phyloP scores from a whole-genome alignment of 23 tunicate genomes.

The Oikopleura albicans region DNA sequence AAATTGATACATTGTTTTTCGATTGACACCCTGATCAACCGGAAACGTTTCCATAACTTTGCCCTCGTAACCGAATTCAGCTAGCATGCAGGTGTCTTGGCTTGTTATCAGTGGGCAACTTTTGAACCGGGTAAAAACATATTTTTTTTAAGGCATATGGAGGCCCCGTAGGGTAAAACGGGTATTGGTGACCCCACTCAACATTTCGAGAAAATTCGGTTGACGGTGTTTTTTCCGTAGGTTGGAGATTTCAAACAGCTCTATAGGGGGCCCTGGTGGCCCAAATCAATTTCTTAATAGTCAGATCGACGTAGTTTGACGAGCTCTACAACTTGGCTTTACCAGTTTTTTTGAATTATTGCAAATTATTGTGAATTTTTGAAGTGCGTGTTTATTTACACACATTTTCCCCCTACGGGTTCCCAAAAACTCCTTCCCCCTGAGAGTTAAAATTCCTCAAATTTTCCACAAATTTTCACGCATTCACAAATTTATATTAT shows the following conservation, averaged over 20 bases:
- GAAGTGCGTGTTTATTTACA: no score
- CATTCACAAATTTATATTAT: neutral
- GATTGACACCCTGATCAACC: constrained; percentile 58
- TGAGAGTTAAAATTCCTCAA: neutral
- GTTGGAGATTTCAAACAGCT: no score
- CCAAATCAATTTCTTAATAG: constrained; percentile 46
- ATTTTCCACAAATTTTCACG: constrained; percentile 20
- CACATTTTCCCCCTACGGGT: no score
- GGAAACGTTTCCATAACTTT: constrained; percentile 72
- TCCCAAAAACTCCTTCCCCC: no score
- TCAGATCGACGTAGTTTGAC: constrained; percentile 20
- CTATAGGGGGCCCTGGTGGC: no score
- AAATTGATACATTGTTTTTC: constrained; percentile 68
- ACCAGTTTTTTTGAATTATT: no score
- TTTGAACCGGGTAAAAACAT: neutral
- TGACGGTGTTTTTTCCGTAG: no score
- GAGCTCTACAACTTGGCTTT: no score
- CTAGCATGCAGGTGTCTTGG: constrained; percentile 68
- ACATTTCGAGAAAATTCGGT: no score
- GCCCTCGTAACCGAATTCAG: constrained; percentile 86
- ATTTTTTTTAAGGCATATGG: neutral
- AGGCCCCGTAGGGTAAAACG: no score
- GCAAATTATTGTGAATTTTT: no score
- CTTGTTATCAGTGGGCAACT: constrained; percentile 76
- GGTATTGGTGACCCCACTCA: no score